These are phyloP conservation scores for Ailurus styani DNA, from an alignment of 2,113 vertebrate species.

Conservation along the genomic window DNA sequence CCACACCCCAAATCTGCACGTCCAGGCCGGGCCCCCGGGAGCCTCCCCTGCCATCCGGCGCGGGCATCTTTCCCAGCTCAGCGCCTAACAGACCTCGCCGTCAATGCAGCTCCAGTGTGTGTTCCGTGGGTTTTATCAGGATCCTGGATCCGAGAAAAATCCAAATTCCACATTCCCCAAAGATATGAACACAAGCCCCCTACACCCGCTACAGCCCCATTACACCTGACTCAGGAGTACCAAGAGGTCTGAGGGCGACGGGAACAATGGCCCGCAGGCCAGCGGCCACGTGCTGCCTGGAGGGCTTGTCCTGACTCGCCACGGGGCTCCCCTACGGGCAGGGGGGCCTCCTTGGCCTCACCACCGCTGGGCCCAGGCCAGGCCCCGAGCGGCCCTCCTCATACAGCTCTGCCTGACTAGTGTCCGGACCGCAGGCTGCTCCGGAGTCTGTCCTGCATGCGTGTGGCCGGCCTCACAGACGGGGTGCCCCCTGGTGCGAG, in stretches of 20 bases:
- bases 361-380: accelerated
- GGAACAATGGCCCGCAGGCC: not conserved
- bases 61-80: not conserved
- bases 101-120: not conserved
- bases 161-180: not conserved
- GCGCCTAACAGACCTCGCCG: not conserved
- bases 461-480: not conserved
- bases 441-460: accelerated
- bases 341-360: not conserved
- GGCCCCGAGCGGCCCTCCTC: accelerated
- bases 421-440: not conserved
- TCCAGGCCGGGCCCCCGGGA: not conserved
- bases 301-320: not conserved
- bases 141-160: not conserved
- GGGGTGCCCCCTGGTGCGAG: not conserved
- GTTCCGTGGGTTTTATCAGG: not conserved
- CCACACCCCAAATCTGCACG: not conserved
- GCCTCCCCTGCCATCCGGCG: too few species aligned
- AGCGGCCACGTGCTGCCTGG: not conserved
- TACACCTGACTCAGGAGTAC: not conserved
- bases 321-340: not conserved
- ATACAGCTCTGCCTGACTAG: not conserved
- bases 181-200: not conserved
- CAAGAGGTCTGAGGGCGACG: not conserved
- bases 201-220: not conserved